phyloP scores from a whole-genome alignment of 1,140 invertebrate genomes.

The Frieseomelitta varia region DNA sequence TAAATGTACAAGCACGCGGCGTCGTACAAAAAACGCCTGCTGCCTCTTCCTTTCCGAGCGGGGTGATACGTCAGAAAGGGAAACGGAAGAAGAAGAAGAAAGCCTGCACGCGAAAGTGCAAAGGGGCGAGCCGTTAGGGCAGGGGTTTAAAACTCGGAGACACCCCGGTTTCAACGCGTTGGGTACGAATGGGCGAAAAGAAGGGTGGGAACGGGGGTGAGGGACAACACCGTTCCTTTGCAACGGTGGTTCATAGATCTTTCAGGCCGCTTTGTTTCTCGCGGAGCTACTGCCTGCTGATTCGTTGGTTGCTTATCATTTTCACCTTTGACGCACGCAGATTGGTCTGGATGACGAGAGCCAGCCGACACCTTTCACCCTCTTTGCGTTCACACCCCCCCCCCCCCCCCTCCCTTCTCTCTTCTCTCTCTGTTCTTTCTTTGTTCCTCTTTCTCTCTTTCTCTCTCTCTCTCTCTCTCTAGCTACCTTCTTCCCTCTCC shows the following conservation, averaged over 20 bases:
- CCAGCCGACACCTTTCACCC: conserved; percentile 40
- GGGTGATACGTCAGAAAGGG: background rate
- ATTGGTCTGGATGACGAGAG: conserved; percentile 51
- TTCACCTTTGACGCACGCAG: conserved; percentile 59
- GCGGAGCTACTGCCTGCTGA: conserved; percentile 31
- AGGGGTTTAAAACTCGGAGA: conserved; percentile 24
- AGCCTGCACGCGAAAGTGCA: conserved; percentile 1
- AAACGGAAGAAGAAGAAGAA: background rate
- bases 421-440: background rate
- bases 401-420: background rate
- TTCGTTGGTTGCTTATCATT: conserved; percentile 57
- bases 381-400: conserved; percentile 1
- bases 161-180: background rate
- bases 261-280: conserved; percentile 58
- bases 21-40: background rate
- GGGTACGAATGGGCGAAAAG: background rate
- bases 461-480: too few relatives aligned
- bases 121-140: background rate
- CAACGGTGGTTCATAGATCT: conserved; percentile 24
- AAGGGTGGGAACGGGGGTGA: background rate
- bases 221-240: conserved; percentile 56
- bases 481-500: background rate
- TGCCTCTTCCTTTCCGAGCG: background rate
- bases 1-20: background rate
- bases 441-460: too few relatives aligned